A percentile compares a stretch with the other conserved stretches of the same genome.
phyloP scores from a whole-genome alignment of 2,888 invertebrate species.

The Rhamnusium bicolor region DNA sequence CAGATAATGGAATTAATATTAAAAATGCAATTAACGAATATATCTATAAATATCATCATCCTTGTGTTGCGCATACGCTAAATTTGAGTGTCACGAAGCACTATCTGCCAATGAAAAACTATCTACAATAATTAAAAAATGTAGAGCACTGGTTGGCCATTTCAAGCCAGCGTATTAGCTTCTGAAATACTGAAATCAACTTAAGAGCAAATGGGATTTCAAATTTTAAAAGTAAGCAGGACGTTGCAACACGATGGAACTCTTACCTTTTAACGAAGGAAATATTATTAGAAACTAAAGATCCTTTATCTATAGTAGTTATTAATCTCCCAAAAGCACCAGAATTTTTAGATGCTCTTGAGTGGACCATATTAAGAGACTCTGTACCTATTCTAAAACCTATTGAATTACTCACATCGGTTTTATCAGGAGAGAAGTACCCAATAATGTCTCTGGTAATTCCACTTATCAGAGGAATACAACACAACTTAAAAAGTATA shows the following conservation, averaged over 20 bases:
- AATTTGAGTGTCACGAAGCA: constrained; percentile 1
- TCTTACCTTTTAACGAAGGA: constrained; percentile 34
- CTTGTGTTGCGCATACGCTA: constrained; percentile 15
- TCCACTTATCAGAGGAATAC: too few species aligned
- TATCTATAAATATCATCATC: constrained; percentile 14
- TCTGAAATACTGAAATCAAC: not conserved
- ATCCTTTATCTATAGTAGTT: constrained; percentile 35
- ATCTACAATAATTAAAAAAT: constrained; percentile 9
- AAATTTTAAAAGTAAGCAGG: constrained; percentile 55
- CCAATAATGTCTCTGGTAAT: constrained; percentile 37
- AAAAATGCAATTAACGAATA: constrained; percentile 14
- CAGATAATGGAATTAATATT: constrained; percentile 34
- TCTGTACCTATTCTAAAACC: constrained; percentile 39
- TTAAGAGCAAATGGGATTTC: constrained; percentile 35
- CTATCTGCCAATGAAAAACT: not conserved
- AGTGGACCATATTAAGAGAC: constrained; percentile 41
- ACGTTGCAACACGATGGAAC: constrained; percentile 56
- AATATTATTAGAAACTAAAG: constrained; percentile 10
- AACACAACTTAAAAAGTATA: too few species aligned
- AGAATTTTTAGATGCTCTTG: constrained; percentile 34
- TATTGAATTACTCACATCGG: constrained; percentile 29
- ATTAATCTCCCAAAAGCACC: constrained; percentile 34
- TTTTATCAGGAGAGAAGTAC: constrained; percentile 42
- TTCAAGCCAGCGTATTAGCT: constrained; percentile 1
- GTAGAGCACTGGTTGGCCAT: constrained; percentile 10